Evolutionary conservation across 2,113 vertebrate species (phyloP).

Genomic region (Passer domesticus): DNA sequence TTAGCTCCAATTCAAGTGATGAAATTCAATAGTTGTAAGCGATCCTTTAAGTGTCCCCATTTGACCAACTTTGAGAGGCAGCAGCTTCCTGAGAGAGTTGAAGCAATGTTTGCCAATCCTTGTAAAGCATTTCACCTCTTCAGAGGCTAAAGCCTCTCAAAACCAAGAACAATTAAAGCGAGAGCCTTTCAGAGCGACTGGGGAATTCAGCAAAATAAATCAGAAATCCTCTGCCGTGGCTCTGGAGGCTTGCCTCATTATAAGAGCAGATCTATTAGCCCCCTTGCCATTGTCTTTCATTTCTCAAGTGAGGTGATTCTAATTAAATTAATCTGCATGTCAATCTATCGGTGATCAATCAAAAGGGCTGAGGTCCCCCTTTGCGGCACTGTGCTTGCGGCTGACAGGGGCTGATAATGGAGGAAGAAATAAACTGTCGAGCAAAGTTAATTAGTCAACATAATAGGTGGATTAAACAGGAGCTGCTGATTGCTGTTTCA

Average conservation of each 20-base stretch:
- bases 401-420: slow-evolving; percentile 88
- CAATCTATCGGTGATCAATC: slow-evolving; percentile 91
- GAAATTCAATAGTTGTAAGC: slow-evolving; percentile 38
- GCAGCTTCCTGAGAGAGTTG: slow-evolving; percentile 61
- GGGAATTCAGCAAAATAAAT: slow-evolving; percentile 84
- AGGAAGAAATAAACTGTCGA: slow-evolving; percentile 85
- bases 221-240: slow-evolving; percentile 77
- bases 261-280: slow-evolving; percentile 85
- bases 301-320: slow-evolving; percentile 89
- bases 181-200: slow-evolving; percentile 76
- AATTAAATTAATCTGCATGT: slow-evolving; percentile 93
- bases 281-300: slow-evolving; percentile 85
- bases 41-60: slow-evolving; percentile 56
- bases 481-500: slow-evolving; percentile 81
- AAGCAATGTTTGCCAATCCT: slow-evolving; percentile 73
- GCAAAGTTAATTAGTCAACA: slow-evolving; percentile 89
- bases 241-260: slow-evolving; percentile 79
- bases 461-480: slow-evolving; percentile 88
- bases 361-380: slow-evolving; percentile 76
- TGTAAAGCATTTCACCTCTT: slow-evolving; percentile 80
- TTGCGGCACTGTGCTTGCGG: slow-evolving; percentile 75
- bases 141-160: slow-evolving; percentile 80
- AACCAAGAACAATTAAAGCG: slow-evolving; percentile 83
- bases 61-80: slow-evolving; percentile 64
- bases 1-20: not conserved